A percentile compares a stretch with the other conserved stretches of the same genome.
phyloP scores from a whole-genome alignment of 2,797 vertebrate species.

The Semaprochilodus insignis region DNA sequence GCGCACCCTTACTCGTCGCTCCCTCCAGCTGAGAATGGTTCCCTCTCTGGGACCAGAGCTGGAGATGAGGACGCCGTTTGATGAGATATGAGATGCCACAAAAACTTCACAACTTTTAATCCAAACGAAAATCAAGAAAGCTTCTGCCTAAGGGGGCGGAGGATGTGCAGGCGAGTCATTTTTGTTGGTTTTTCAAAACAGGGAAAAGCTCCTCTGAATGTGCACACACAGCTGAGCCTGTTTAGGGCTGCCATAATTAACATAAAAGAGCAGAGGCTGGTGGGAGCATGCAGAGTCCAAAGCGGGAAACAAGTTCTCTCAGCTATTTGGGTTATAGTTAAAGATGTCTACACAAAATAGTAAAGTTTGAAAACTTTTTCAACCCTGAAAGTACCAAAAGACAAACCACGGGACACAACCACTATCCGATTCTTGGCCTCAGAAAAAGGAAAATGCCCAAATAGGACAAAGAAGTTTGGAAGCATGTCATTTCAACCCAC shows the following conservation, averaged over 20 bases:
- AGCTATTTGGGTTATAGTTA: neutral
- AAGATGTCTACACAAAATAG: neutral
- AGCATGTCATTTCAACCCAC: too few relatives aligned
- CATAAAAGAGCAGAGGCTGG: neutral
- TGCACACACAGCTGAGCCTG: neutral
- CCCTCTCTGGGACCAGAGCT: neutral
- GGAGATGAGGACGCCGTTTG: neutral
- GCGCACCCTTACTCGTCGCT: neutral
- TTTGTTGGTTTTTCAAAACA: conserved; percentile 9
- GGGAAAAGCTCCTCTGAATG: neutral
- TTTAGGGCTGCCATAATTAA: conserved; percentile 1
- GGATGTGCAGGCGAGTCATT: conserved; percentile 14
- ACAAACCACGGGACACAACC: neutral
- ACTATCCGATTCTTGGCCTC: neutral
- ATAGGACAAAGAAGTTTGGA: neutral
- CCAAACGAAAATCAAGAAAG: neutral
- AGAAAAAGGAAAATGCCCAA: neutral
- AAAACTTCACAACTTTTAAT: conserved; percentile 15
- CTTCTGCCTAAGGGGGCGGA: neutral
- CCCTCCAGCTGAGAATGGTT: neutral
- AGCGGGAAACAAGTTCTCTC: neutral
- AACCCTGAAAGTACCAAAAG: neutral
- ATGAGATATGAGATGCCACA: neutral
- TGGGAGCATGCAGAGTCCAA: conserved; percentile 1
- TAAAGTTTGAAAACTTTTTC: neutral